Evolutionary conservation across 2,797 vertebrate genomes (phyloP).

Genomic region (Carduelis carduelis): DNA sequence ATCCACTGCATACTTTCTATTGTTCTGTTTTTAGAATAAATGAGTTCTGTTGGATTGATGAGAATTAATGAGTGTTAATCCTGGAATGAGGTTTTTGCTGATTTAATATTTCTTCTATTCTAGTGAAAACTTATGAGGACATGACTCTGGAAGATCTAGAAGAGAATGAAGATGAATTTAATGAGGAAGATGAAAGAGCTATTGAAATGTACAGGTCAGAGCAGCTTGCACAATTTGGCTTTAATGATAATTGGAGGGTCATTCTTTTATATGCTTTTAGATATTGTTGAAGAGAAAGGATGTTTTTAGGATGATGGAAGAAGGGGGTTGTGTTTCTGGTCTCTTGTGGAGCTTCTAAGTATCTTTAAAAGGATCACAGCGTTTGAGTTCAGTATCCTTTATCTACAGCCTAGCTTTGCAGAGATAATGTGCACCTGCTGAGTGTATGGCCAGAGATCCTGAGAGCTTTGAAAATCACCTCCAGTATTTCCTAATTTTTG

Average conservation of each 20-base stretch:
- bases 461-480: neutral
- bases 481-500: neutral
- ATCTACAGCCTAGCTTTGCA: neutral
- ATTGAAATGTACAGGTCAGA: conserved; percentile 95
- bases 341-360: neutral
- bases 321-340: neutral
- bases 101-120: neutral
- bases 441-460: neutral
- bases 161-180: conserved; percentile 95
- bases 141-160: conserved; percentile 95
- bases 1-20: accelerated
- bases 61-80: neutral
- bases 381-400: neutral
- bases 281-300: neutral
- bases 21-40: neutral
- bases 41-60: neutral
- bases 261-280: neutral
- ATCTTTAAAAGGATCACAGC: neutral
- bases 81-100: neutral
- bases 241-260: neutral
- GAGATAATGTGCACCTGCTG: neutral
- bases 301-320: neutral
- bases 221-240: neutral
- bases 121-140: conserved; percentile 94
- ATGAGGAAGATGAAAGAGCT: conserved; percentile 92